Conservation (phyloP, 2,888 invertebrate genomes). For the Rhogogaster chlorosoma region DNA sequence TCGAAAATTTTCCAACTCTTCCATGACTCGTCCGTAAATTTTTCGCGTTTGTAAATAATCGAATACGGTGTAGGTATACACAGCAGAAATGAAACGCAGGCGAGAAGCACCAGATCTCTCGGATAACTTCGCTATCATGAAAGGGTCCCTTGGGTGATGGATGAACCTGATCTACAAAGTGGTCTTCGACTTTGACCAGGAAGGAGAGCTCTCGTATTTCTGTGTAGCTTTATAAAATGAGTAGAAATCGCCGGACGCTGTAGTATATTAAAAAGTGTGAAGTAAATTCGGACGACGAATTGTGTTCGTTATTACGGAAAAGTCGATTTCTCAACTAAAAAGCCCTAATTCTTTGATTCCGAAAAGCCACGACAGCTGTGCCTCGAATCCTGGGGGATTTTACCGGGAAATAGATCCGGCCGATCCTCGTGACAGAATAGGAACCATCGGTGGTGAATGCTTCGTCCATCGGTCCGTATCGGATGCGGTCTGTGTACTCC, state of each 20-base stretch:
- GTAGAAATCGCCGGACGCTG: background rate
- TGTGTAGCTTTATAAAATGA: background rate
- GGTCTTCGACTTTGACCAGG: slow-evolving; percentile 1
- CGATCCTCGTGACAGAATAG: slow-evolving; percentile 20
- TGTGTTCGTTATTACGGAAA: background rate
- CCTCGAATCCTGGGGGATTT: slow-evolving; percentile 20
- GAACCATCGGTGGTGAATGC: slow-evolving; percentile 19
- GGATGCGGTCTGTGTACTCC: slow-evolving; percentile 35
- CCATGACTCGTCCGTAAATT: background rate
- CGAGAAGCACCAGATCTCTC: background rate
- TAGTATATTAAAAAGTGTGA: background rate
- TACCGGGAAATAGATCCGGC: background rate
- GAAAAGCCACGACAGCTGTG: background rate
- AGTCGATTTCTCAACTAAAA: background rate
- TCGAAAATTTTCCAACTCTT: background rate
- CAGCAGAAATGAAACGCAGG: background rate
- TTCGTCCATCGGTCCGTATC: slow-evolving; percentile 27
- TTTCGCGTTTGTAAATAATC: background rate
- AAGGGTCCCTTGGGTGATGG: slow-evolving; percentile 38
- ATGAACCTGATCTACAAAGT: slow-evolving; percentile 20
- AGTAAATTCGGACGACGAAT: background rate
- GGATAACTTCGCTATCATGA: background rate
- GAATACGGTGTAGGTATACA: background rate
- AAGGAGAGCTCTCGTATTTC: background rate
- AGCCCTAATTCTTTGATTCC: background rate